phyloP scores from a whole-genome alignment of 2,113 vertebrate genomes.

The Terrapene triunguis region DNA sequence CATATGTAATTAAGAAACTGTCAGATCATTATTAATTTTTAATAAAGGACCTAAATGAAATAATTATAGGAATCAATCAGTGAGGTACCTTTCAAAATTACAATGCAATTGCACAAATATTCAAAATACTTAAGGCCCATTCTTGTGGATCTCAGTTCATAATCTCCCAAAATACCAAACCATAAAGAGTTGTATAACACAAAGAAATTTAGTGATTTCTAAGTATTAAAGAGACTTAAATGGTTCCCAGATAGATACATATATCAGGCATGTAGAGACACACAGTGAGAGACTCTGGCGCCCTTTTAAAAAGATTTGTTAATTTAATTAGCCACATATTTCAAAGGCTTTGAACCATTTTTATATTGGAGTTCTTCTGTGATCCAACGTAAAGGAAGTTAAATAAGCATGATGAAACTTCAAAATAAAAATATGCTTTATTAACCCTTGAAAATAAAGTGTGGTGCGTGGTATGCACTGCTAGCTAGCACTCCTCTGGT shows the following conservation, averaged over 20 bases:
- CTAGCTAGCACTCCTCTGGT: not conserved
- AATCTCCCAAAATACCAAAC: slow-evolving; percentile 32
- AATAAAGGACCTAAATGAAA: slow-evolving; percentile 86
- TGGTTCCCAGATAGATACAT: not conserved
- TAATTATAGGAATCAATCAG: slow-evolving; percentile 88
- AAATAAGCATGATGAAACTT: slow-evolving; percentile 42
- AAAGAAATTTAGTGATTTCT: slow-evolving; percentile 11
- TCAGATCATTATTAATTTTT: slow-evolving; percentile 87
- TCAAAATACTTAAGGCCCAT: slow-evolving; percentile 75
- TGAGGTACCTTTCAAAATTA: slow-evolving; percentile 82
- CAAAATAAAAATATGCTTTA: slow-evolving; percentile 20
- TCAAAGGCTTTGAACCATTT: slow-evolving; percentile 22
- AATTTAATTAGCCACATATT: slow-evolving; percentile 44
- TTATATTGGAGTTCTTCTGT: slow-evolving; percentile 31
- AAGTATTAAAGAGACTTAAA: not conserved
- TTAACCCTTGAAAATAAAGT: slow-evolving; percentile 50
- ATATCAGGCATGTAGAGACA: not conserved
- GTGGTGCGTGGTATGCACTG: not conserved
- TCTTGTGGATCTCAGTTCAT: slow-evolving; percentile 52
- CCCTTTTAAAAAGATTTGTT: slow-evolving; percentile 62
- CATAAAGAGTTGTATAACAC: slow-evolving; percentile 34
- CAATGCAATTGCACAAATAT: slow-evolving; percentile 80
- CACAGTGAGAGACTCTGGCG: not conserved
- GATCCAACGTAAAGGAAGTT: slow-evolving; percentile 31
- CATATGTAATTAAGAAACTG: slow-evolving; percentile 85